Percentiles rank a stretch among this genome's conserved stretches.
phyloP scores from a whole-genome alignment of 1,140 invertebrate genomes.

The Lepidostoma basale region DNA sequence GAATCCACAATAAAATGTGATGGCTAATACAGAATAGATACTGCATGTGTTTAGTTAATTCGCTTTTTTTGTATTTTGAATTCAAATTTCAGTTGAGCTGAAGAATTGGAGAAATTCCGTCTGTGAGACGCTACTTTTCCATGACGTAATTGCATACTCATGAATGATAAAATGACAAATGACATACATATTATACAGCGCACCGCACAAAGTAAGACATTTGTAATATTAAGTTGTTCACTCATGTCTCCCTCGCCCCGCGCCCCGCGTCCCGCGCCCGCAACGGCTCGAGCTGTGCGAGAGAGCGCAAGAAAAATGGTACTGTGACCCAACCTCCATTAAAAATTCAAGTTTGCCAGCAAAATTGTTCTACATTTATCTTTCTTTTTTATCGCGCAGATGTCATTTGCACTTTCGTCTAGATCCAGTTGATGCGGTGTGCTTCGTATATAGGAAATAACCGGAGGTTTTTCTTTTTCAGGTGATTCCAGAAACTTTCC shows the following conservation, averaged over 20 bases:
- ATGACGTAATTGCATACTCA: neutral
- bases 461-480: too few species aligned
- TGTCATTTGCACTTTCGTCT: conserved; percentile 21
- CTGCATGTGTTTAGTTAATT: too few species aligned
- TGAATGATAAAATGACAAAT: neutral
- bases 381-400: conserved; percentile 11
- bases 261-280: neutral
- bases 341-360: conserved; percentile 19
- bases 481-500: too few species aligned
- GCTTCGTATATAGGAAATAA: too few species aligned
- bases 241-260: neutral
- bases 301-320: conserved; percentile 8
- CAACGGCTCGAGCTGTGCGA: neutral
- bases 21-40: too few species aligned
- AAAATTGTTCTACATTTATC: conserved; percentile 26
- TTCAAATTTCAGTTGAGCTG: neutral
- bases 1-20: too few species aligned
- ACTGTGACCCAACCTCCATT: neutral
- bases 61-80: too few species aligned
- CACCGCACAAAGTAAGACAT: neutral
- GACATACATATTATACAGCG: neutral
- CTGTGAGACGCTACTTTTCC: neutral
- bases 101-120: neutral
- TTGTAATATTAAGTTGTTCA: conserved; percentile 3
- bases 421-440: neutral